Evolutionary conservation across 1,140 invertebrate species (phyloP), one percentile per base, ranked within the genome.

Genomic region (Drosophila setifemur): DNA sequence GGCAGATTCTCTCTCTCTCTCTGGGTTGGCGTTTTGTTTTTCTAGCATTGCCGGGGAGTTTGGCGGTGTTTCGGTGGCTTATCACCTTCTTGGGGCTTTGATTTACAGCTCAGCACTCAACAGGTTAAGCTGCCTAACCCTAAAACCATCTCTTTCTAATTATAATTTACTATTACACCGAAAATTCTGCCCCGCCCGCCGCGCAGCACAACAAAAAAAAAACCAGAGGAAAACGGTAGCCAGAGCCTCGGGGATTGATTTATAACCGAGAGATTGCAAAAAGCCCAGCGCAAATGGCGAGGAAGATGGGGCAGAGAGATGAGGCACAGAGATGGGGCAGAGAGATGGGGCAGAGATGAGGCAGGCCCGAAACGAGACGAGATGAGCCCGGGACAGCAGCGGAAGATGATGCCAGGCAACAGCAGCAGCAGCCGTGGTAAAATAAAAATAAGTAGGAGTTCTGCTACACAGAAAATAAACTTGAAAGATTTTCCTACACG

Each of bases 51-150:
- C 66, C n/a, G n/a, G n/a, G n/a, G n/a, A n/a, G n/a, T 19, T 19
- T 57, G 21, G 25, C 67, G 52, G 42, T 66, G 78, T 82, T 82
- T 83, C 73, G 76, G 78, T 85, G 67, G 78, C 78, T 83, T 83
- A 85, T 83, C 78, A 79, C 73, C 78, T 85, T 73, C 82, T 74
- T 85, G 74, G 79, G 61, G 25, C 6, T 67, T 83, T 83, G 78
- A 83, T 85, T 83, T 83, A 83, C 79, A 70, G 73, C 79, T 44
- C 69, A 29, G 53, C 63, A 68, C 69, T 60, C 76, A 81, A 79
- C 57, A 79, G 52, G 64, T 81, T 71, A 60, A 64, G 28, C 29
- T 44, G 23, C 39, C 55, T 42, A 64, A 68, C 47, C 61, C 61
- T 37, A 54, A 53, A 18, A 18, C 18, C 26, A 14, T 45, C 26